Evolutionary conservation across 1,140 invertebrate species (phyloP), one percentile per base, ranked within the genome.

Genomic region (Drosophila busckii): DNA sequence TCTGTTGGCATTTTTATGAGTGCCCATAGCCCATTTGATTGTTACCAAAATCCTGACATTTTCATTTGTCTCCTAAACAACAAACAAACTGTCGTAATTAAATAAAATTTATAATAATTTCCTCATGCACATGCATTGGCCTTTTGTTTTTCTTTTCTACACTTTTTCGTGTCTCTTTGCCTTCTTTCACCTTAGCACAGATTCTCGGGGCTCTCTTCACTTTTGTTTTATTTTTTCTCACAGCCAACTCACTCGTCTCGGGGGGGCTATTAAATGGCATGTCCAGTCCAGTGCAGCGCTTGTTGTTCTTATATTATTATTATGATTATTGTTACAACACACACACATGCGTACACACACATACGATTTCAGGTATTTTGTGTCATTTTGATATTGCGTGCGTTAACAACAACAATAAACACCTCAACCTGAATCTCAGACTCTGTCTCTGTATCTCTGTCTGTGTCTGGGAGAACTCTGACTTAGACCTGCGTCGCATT

Each of bases 41-140:
- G 70, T 70, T 49, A 29, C 31, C 32, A 35, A 34, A 22, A 40
- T 62, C 55, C 52, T 76, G 71, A 78, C 76, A 78, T 78, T 78
- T 78, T 67, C 73, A 78, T 76, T 75, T 75, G 25, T 38, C 35
- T 32, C 53, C 50, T 42, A 44, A 40, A 25, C 31, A 31, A 41
- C 16, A 40, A 38, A 22, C 5, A 26, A 44, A 16, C 44, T 61
- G 58, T 49, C 44, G 71, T 80, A 78, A 80, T 78, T 80, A 78
- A 78, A 70, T 67, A 80, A 78, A 76, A 78, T 80, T 78, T 78
- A 80, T 69, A 78, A 78, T 78, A 78, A 78, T 70, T 76, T 78
- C 66, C n/a, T 66, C 54, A 13, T 58, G 41, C 69, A 61, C 48
- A 9, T 45, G 15, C 45, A 8, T 23, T 38, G 3, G 5, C 7